Conservation (phyloP, 2,888 invertebrate genomes). For the Acanthoscelides obtectus region DNA sequence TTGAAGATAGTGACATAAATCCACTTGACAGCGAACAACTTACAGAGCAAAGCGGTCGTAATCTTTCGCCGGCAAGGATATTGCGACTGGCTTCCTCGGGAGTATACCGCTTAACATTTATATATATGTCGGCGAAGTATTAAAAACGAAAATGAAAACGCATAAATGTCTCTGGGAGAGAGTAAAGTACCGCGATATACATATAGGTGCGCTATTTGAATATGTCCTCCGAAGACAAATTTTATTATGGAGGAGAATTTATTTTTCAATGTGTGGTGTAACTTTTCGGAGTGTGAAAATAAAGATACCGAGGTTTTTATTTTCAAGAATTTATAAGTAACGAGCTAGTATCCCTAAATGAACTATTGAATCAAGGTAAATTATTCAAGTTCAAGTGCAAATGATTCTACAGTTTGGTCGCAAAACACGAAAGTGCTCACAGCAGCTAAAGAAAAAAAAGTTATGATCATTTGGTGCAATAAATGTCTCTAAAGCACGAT, state of each 20-base stretch:
- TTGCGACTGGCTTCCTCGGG: not conserved
- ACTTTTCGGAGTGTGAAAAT: not conserved
- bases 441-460: too few species aligned
- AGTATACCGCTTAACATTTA: not conserved
- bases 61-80: not conserved
- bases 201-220: not conserved
- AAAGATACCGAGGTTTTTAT: not conserved
- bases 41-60: not conserved
- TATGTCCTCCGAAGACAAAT: not conserved
- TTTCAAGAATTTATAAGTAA: too few species aligned
- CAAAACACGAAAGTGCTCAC: too few species aligned
- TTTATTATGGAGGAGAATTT: not conserved
- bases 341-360: too few species aligned
- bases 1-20: not conserved
- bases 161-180: not conserved
- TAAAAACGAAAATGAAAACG: not conserved
- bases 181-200: not conserved
- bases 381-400: too few species aligned
- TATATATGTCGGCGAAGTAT: not conserved
- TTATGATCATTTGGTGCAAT: too few species aligned
- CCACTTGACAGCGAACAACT: not conserved
- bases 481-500: too few species aligned
- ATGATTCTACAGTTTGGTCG: too few species aligned
- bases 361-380: too few species aligned
- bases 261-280: not conserved